Evolutionary conservation across 2,797 vertebrate species (phyloP).

Genomic region (Dryobates pubescens): DNA sequence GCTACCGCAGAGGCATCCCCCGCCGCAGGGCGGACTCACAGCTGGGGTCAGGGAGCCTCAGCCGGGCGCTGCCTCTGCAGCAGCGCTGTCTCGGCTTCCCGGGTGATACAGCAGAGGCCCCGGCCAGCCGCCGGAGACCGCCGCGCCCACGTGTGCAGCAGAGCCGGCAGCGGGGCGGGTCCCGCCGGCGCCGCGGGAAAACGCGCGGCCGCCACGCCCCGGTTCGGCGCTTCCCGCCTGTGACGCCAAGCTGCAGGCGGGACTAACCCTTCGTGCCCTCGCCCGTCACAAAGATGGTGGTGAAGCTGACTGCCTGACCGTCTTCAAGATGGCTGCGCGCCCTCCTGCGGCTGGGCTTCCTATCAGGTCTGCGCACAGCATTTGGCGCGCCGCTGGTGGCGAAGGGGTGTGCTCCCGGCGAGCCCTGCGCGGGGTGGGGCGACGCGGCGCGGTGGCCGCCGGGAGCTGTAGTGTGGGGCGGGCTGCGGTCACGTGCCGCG

Average conservation of each 20-base stretch:
- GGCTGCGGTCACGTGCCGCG: slow-evolving; percentile 7
- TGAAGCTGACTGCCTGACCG: background rate
- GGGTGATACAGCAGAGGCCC: background rate
- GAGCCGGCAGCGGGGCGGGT: background rate
- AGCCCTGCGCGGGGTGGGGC: background rate
- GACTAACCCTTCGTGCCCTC: too few relatives aligned
- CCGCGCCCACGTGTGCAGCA: background rate
- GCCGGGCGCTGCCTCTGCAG: background rate
- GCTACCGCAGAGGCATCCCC: background rate
- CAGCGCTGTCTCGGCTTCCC: fast-evolving
- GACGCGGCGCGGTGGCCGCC: background rate
- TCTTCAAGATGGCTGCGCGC: background rate
- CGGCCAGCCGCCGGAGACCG: background rate
- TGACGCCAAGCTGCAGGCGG: background rate
- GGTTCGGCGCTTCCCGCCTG: background rate
- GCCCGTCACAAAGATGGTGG: background rate
- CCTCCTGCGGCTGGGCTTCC: fast-evolving
- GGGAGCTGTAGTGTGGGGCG: slow-evolving; percentile 6
- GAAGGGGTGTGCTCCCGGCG: slow-evolving; percentile 6
- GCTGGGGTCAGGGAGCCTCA: background rate
- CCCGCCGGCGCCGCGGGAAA: slow-evolving; percentile 24
- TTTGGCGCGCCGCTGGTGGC: fast-evolving
- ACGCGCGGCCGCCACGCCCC: background rate
- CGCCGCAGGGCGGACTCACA: too few relatives aligned
- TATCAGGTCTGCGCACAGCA: fast-evolving